Evolutionary conservation across 2,113 vertebrate genomes (phyloP).

Genomic region (Empidonax alnorum): DNA sequence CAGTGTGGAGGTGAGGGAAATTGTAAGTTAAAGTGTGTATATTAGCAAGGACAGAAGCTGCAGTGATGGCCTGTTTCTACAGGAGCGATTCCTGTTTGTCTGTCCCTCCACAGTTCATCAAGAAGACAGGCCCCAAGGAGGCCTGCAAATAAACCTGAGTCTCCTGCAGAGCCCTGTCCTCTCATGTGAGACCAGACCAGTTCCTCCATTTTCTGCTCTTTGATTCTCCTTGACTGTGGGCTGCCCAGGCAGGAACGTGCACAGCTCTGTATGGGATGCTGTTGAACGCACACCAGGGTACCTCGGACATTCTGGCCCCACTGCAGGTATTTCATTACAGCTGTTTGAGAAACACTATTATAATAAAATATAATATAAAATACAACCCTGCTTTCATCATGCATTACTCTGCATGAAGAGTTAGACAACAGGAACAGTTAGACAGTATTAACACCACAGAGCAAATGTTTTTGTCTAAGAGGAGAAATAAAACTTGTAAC

Average conservation of each 20-base stretch:
- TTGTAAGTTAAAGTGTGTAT: neutral
- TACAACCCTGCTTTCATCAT: neutral
- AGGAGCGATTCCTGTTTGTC: neutral
- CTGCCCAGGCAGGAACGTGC: neutral
- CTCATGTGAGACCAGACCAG: neutral
- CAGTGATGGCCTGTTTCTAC: neutral
- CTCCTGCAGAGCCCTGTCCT: neutral
- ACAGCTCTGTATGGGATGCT: neutral
- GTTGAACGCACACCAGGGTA: neutral
- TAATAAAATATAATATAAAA: neutral
- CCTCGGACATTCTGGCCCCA: neutral
- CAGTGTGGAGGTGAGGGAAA: neutral
- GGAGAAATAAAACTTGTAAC: neutral
- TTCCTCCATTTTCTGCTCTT: neutral
- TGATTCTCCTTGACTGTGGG: neutral
- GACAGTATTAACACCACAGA: neutral
- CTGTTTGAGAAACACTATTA: neutral
- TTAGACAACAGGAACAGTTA: neutral
- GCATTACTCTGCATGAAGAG: neutral
- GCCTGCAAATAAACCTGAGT: neutral
- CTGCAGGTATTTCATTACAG: conserved; percentile 32
- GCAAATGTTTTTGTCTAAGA: neutral
- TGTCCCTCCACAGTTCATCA: neutral
- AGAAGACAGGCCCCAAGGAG: neutral
- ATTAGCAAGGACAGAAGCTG: neutral